Evolutionary conservation across 2,113 vertebrate species (phyloP), one percentile per base, ranked within the genome.

Genomic region (Lota lota): DNA sequence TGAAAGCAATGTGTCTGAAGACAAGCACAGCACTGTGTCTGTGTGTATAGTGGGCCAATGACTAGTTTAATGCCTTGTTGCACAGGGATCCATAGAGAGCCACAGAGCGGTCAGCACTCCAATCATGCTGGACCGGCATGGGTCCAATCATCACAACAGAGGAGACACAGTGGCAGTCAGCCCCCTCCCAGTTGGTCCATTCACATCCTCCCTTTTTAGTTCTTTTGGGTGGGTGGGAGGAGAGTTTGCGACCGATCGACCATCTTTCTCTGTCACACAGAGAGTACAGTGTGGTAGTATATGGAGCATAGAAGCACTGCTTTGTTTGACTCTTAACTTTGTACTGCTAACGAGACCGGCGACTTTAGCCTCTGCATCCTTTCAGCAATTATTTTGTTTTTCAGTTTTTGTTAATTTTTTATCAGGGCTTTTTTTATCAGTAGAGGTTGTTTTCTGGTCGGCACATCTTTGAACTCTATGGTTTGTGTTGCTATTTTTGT

Each of bases 71-170:
- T 66, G 17, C 33, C 64, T 79, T 68, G 47, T 66, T 71, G 61
- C 56, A 57, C 54, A 63, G 56, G 70, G n/a, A n/a, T 73, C 69
- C 72, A 63, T 75, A 70, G 72, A 78, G 51, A 70, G 28, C 61
- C 68, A 69, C 60, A 63, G 61, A n/a, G 1, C 22, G 66, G 67
- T 64, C 70, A 63, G 70, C 72, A 63, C 77, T 78, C 57, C 50
- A 69, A 62, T 76, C 80, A 79, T 63, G 63, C 24, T 70, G 70
- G 77, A 72, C 70, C 73, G 80, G 79, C 78, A 73, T 16, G 64
- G 51, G 60, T 83, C 77, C 86, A 83, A 66, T 74, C 78, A 56
- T 33, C 62, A 64, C 79, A 18, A 66, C 67, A 61, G 64, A 12
- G 22, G 68, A 17, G 53, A 56, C 14, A 5, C 53, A 18, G 53